Conservation (phyloP, 2,888 invertebrate species). For the Arge pagana region DNA sequence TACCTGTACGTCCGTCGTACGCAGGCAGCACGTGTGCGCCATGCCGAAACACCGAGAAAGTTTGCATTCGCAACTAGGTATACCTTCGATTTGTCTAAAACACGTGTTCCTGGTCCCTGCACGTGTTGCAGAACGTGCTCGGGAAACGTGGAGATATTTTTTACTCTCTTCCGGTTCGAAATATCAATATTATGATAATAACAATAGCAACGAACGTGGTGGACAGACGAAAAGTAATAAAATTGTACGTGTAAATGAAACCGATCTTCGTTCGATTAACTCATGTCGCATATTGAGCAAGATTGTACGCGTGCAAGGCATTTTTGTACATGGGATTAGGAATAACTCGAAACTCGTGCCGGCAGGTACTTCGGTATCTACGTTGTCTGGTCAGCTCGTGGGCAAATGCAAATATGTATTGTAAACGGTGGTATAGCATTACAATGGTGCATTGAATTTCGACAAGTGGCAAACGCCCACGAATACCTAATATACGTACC, state of each 20-base stretch:
- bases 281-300: no score
- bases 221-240: no score
- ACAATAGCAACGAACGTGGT: no score
- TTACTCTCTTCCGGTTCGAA: neutral
- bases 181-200: no score
- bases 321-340: no score
- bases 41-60: constrained; percentile 9
- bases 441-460: constrained; percentile 13
- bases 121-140: constrained; percentile 8
- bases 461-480: constrained; percentile 14
- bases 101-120: neutral
- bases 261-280: no score
- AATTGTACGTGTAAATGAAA: no score
- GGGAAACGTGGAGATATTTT: neutral
- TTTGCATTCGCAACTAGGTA: constrained; percentile 19
- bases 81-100: constrained; percentile 5
- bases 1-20: constrained; percentile 11
- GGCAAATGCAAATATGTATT: constrained; percentile 15
- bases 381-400: neutral
- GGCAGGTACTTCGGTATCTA: neutral
- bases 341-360: no score
- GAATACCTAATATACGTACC: constrained; percentile 7
- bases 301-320: no score
- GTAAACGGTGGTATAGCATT: constrained; percentile 17
- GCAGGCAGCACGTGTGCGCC: constrained; percentile 12